Conservation (phyloP, 2,797 vertebrate genomes). For the Tapera naevia region DNA sequence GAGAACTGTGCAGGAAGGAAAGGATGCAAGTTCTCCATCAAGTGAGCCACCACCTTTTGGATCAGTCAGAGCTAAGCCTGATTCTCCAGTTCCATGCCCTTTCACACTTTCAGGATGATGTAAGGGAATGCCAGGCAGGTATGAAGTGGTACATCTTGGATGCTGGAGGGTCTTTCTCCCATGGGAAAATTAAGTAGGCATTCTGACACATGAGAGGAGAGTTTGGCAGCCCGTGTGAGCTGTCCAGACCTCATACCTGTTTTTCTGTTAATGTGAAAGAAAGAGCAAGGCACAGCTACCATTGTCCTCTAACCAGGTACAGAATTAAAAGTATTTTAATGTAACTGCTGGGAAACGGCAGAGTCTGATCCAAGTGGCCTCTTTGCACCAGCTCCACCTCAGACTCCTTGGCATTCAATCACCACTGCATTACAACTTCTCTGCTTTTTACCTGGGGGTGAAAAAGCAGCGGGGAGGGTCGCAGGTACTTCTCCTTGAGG, state of each 20-base stretch:
- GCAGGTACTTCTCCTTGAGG: slow-evolving; percentile 96
- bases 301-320: fast-evolving
- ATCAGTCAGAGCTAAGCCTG: neutral
- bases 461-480: slow-evolving; percentile 92
- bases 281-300: neutral
- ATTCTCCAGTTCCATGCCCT: fast-evolving
- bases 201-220: neutral
- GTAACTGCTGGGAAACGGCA: neutral
- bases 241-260: neutral
- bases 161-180: neutral
- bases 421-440: fast-evolving
- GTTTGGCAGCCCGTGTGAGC: fast-evolving
- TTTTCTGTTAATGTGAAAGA: neutral
- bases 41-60: neutral
- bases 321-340: neutral
- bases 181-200: fast-evolving
- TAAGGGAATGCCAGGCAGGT: neutral
- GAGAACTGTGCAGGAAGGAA: neutral
- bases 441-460: slow-evolving; percentile 91
- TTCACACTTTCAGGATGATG: fast-evolving
- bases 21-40: fast-evolving
- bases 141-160: neutral
- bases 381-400: neutral
- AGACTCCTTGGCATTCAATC: neutral
- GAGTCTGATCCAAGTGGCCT: neutral